Evolutionary conservation across 2,888 invertebrate species (phyloP).

Genomic region (Chloromyia formosa): DNA sequence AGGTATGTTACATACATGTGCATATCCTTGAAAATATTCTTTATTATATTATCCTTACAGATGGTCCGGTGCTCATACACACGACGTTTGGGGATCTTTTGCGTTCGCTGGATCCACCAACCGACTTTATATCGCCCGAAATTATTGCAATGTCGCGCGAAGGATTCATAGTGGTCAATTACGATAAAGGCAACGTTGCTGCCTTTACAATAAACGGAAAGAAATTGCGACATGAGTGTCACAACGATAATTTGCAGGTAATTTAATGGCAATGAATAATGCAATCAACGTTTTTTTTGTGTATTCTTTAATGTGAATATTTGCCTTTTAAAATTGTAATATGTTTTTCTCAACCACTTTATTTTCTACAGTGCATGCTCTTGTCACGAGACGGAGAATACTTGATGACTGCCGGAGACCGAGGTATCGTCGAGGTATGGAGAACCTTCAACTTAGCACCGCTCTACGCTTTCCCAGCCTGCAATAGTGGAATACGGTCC

Average conservation of each 20-base stretch:
- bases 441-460: constrained; percentile 96
- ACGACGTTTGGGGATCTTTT: constrained; percentile 97
- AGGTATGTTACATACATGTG: constrained; percentile 59
- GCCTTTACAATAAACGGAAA: constrained; percentile 96
- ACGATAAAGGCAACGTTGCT: constrained; percentile 90
- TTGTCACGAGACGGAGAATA: constrained; percentile 98
- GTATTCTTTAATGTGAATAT: too few species aligned
- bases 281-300: too few species aligned
- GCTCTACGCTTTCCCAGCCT: constrained; percentile 97
- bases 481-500: constrained; percentile 93
- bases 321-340: too few species aligned
- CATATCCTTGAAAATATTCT: constrained; percentile 8
- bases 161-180: constrained; percentile 94
- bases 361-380: constrained; percentile 78
- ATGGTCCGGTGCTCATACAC: constrained; percentile 96
- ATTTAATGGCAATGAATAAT: constrained; percentile 51
- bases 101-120: constrained; percentile 86
- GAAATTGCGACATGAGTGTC: constrained; percentile 86
- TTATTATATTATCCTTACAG: constrained; percentile 64
- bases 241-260: constrained; percentile 95
- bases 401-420: constrained; percentile 96
- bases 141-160: constrained; percentile 95
- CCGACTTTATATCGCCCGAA: constrained; percentile 78
- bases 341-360: constrained; percentile 16
- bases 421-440: constrained; percentile 98